Base-by-base conservation (phyloP, 2,888 invertebrate genomes). In the Acanthosoma haemorrhoidale region DNA sequence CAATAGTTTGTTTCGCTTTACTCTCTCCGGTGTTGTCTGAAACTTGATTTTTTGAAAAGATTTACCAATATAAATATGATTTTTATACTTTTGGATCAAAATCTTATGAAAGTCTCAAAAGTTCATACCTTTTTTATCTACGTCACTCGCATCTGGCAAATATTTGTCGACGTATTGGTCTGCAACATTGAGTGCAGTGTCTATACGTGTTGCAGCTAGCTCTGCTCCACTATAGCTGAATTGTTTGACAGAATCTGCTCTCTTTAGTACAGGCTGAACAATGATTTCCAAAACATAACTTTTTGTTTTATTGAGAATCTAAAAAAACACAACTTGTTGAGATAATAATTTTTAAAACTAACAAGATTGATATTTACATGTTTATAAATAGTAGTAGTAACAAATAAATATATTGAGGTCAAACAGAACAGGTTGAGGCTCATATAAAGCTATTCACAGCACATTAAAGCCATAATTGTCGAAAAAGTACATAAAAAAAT, bases 121-220 rank as follows among this genome's bases (percentile, higher is more conserved):
- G 18, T 70, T 76, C 83, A 81, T 78, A 89, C 89, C 86, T 77
- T 89, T 88, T 72, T 80, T 80, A 70, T 83, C 83, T 79, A 71
- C 87, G 77, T 87, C 87, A 39, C 84, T 81, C 1, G 79, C 77
- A 78, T 87, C 88, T 25, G 91, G 90, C 75, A 92, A 82, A 79
- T 89, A 91, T 80, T 86, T 90, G 81, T 92, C 92, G 59, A 92
- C 88, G 77, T 91, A 91, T 78, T 87, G 87, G 78, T 92, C 92
- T 25, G 91, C 92, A 18, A 87, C 88, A 75, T 87, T 84, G 58
- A 92, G 82, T 3, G 90, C 92, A 13, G 87, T 87, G 78, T 91
- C 91, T 29, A 92, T 80, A 4, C 85, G 88, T 70, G 88, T 86
- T 0, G 88, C 91, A 0, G 92, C 92, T 59, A 91, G 85, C 67